Base-by-base conservation (phyloP, 2,113 vertebrate species). In the Microcebus ravelobensis region DNA sequence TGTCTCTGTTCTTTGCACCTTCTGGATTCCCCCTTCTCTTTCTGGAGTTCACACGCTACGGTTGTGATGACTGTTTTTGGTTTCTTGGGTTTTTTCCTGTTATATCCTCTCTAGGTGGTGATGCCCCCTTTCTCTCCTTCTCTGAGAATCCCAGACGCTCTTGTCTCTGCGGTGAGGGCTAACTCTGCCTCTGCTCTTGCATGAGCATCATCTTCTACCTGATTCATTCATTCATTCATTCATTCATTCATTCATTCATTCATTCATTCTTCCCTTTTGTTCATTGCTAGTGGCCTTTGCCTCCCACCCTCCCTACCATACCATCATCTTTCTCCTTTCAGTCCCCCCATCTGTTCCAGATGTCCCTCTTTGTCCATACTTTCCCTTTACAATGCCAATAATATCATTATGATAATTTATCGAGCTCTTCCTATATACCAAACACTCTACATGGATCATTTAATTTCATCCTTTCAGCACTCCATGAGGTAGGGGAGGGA, bases 401-500 rank as follows among this genome's bases (percentile, higher is more conserved):
- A 76, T 61, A 82, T 67, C 87, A 82, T 94, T 59, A 45, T 34
- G 70, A 77, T 91, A 77, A 85, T 68, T 79, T 81, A 93, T 57
- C n/a, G 79, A 88, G 61, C 73, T 82, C 82, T 73, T 55, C 31
- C 73, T 93, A 8, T 93, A 67, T 82, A 86, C 92, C 50, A 63
- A 94, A 79, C 63, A 82, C 67, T 95, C 89, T 61, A 61, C 27
- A 86, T 5, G 39, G 91, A 52, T 80, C 12, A 7, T 88, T 95
- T 94, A 79, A 74, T 95, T 84, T 96, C 63, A 77, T 94, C 55
- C 45, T 92, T 74, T 83, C 17, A 80, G 45, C 77, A 42, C 13
- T 61, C 50, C 23, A 31, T 13, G 57, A 85, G 42, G 36, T 65
- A 68, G 67, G 82, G 55, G 79, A 61, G 73, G 61, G 57, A 59